Evolutionary conservation across 2,797 vertebrate species (phyloP), one percentile per base, ranked within the genome.

Genomic region (Phalanger gymnotis): DNA sequence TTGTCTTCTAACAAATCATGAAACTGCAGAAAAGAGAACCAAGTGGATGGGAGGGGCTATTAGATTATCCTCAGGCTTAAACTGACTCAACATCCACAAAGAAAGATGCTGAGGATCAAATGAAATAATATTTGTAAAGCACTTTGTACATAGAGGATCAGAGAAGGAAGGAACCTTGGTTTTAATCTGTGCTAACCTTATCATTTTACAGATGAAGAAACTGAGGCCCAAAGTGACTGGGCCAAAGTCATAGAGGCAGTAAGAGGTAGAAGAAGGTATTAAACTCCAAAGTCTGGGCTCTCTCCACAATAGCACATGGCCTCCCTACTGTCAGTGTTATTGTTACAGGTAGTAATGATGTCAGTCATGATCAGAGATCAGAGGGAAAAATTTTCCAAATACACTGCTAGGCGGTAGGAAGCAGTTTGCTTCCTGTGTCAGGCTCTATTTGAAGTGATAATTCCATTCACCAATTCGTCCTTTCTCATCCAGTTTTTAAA

Each of bases 401-500:
- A 94, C 16, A 55, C 28, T 90, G 28, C 51, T 55, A 47, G 95
- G n/a, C 54, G 92, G 57, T 92, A 94, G 51, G 57, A 30, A 94
- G 93, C 34, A 93, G 51, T 27, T 58, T 96, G 22, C 10, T 93
- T 96, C 93, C 55, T 92, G 27, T 61, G 51, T 81, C 56, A 92
- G 91, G 34, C 73, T 94, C 95, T 93, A 95, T 95, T 95, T 54
- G 28, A 7, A 94, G 51, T 95, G 54, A 91, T 56, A 95, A 91
- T 31, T 94, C 93, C 56, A 93, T 91, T 95, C 92, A 92, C 53
- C 57, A 95, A 89, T 34, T 90, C 13, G 90, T 96, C 53, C 57
- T 93, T 94, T 95, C 25, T 93, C 93, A 47, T 91, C 16, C 66
- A 2, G 27, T 94, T 97, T 92, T 91, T 93, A 97, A 96, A 87